Evolutionary conservation across 2,113 vertebrate genomes (phyloP), one percentile per base, ranked within the genome.

Genomic region (Pedionomus torquatus): DNA sequence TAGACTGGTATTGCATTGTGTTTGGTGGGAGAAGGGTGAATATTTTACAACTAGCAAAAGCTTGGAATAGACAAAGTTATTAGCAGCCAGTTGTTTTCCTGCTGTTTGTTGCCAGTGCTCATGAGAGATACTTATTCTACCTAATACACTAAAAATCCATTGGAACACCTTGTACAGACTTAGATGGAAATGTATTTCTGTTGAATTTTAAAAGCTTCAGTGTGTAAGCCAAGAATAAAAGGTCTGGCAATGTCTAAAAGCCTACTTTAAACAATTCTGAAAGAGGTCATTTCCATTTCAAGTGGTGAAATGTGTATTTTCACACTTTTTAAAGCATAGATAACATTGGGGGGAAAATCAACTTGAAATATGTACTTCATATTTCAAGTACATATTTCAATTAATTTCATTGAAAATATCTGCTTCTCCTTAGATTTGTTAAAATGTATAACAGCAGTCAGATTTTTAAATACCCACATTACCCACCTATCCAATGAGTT

Each of bases 11-110:
- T 96, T 87, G 66, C 87, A 83, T 48, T 92, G 41, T 68, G 7
- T 57, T 96, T 94, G 72, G 41, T 94, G n/a, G 80, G 85, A 93
- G 60, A 93, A 92, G 35, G 65, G 89, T 93, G 55, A 95, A 61
- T 90, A 64, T 46, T 61, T 85, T 89, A 69, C 18, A 91, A 5
- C 87, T 94, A 90, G 4, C 49, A 90, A 72, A 82, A 87, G 7
- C 21, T 79, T 92, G 57, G 57, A 89, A 90, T 54, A 68, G 24
- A 33, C n/a, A 55, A 60, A 86, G 10, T 77, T 81, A 33, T 39
- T 71, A 83, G 26, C 30, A 92, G 19, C 13, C 21, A 77, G 8
- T 55, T 61, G 7, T 10, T 80, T 92, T 87, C 12, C 39, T 69
- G 14, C 20, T 91, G 11, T 49, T 81, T 71, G 26, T 70, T 51